Conservation (phyloP, 2,797 vertebrate species). For the Heterohyrax brucei region DNA sequence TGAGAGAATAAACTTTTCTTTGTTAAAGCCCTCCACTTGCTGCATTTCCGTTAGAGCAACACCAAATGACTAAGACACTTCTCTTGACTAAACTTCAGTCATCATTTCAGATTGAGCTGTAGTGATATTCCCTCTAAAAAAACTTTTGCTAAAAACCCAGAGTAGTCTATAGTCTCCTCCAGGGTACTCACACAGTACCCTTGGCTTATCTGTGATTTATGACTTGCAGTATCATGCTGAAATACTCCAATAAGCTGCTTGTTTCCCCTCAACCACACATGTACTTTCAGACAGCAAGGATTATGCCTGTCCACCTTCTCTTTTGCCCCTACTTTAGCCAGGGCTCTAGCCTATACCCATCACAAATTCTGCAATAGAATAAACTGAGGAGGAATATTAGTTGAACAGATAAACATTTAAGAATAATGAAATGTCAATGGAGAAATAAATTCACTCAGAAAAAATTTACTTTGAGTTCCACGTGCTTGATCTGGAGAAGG, state of each 20-base stretch:
- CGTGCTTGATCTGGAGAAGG: not conserved
- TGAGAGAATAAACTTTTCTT: no score
- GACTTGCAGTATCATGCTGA: not conserved
- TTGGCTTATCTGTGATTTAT: not conserved
- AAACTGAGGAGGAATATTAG: not conserved
- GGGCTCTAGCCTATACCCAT: not conserved
- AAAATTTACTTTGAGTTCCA: not conserved
- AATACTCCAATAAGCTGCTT: not conserved
- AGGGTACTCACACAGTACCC: no score
- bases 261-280: not conserved
- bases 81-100: not conserved
- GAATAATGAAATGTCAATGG: not conserved
- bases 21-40: no score
- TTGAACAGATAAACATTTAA: not conserved
- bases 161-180: not conserved
- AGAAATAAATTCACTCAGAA: not conserved
- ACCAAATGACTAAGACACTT: no score
- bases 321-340: fast-evolving
- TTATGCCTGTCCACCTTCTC: not conserved
- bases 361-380: not conserved
- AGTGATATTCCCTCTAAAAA: not conserved
- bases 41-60: no score
- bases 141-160: not conserved
- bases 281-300: not conserved
- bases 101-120: not conserved